Evolutionary conservation across 2,888 invertebrate species (phyloP).

Genomic region (Patella pellucida): DNA sequence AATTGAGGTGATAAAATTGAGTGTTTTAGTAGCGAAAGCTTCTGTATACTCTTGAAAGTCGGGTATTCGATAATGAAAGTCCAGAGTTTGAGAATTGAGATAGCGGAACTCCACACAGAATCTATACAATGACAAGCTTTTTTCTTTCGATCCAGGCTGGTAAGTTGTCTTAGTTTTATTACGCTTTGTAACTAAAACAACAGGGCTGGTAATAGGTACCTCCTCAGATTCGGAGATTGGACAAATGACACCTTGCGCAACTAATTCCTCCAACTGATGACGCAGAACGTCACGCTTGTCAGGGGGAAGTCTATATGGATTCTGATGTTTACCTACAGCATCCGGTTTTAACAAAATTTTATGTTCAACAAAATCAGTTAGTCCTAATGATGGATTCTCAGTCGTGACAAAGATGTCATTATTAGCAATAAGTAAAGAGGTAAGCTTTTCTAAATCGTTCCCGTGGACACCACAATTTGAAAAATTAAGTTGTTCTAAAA

Average conservation of each 20-base stretch:
- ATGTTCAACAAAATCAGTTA: too few relatives aligned
- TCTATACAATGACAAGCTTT: too few relatives aligned
- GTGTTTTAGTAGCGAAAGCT: conserved; percentile 6
- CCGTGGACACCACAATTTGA: too few relatives aligned
- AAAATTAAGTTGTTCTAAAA: too few relatives aligned
- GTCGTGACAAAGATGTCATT: too few relatives aligned
- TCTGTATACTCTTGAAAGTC: conserved; percentile 10
- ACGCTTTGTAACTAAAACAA: conserved; percentile 27
- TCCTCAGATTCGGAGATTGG: conserved; percentile 23
- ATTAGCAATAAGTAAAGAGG: too few relatives aligned
- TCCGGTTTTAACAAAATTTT: too few relatives aligned
- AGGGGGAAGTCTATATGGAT: conserved; percentile 26
- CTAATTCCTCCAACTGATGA: conserved; percentile 26
- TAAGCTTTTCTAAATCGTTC: too few relatives aligned
- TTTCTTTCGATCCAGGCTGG: too few relatives aligned
- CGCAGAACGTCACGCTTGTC: conserved; percentile 29
- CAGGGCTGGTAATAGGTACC: conserved; percentile 29
- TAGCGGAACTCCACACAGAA: too few relatives aligned
- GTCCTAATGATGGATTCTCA: too few relatives aligned
- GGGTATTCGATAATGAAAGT: conserved; percentile 26
- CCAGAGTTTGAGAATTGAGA: conserved; percentile 28
- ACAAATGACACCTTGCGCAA: conserved; percentile 24
- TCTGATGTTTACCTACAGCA: neutral
- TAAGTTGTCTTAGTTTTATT: neutral
- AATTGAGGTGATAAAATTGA: conserved; percentile 33